These are phyloP conservation scores for Spodoptera picta DNA, from an alignment of 2,888 invertebrate species.

Conservation along the genomic window DNA sequence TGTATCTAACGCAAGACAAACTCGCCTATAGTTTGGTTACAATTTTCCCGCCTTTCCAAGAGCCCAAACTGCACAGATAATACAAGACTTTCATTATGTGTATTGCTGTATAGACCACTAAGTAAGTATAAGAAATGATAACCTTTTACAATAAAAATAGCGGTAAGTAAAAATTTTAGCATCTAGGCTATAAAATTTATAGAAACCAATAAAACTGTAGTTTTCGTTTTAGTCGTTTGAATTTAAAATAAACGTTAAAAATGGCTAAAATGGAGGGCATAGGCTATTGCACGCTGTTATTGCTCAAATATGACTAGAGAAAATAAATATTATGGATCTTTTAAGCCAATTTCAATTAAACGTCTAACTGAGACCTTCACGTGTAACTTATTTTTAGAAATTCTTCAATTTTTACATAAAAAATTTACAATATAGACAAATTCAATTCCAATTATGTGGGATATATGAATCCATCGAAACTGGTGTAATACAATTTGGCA, in stretches of 20 bases:
- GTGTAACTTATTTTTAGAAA: neutral
- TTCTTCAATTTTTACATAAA: no score
- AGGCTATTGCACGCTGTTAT: slow-evolving; percentile 35
- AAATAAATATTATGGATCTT: neutral
- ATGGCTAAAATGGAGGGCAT: slow-evolving; percentile 24
- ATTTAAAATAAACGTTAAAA: slow-evolving; percentile 10
- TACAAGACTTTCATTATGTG: no score
- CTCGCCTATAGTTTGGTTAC: no score
- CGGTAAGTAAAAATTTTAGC: neutral
- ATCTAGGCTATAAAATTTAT: slow-evolving; percentile 10
- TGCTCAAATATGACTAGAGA: slow-evolving; percentile 25
- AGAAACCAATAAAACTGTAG: slow-evolving; percentile 9
- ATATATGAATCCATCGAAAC: no score
- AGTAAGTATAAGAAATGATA: neutral
- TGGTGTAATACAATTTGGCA: no score
- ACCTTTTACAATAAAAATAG: slow-evolving; percentile 14
- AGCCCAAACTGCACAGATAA: no score
- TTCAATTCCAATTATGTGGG: no score
- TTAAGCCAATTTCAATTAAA: neutral
- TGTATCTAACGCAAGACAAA: no score
- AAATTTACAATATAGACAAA: no score
- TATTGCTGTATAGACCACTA: no score
- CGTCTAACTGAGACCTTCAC: slow-evolving; percentile 8
- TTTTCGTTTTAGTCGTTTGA: neutral
- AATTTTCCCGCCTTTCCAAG: no score